Evolutionary conservation across 2,113 vertebrate genomes (phyloP).

Genomic region (Sitta europaea): DNA sequence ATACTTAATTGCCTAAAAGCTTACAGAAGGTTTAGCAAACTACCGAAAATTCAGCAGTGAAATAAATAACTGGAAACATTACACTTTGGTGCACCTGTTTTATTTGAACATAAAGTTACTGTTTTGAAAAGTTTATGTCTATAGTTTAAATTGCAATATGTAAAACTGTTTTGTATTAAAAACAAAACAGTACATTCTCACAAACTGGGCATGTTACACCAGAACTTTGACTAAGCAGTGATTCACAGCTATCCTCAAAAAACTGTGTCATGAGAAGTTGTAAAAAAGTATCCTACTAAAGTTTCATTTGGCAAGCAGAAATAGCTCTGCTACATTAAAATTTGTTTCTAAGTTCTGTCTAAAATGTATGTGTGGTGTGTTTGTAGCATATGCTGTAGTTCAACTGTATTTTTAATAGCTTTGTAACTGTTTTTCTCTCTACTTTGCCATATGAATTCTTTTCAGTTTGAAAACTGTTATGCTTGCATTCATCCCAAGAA

Average conservation of each 20-base stretch:
- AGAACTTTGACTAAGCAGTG: background rate
- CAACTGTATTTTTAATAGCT: conserved; percentile 45
- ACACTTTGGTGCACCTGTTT: background rate
- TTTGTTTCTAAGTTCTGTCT: conserved; percentile 37
- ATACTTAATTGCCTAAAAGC: background rate
- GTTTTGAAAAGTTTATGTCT: background rate
- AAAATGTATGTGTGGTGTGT: background rate
- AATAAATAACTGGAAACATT: background rate
- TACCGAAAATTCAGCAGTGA: background rate
- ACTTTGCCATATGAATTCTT: conserved; percentile 42
- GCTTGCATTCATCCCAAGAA: conserved; percentile 32
- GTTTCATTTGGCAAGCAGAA: conserved; percentile 30
- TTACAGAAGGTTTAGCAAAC: background rate
- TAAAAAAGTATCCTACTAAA: conserved; percentile 12
- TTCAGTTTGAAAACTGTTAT: conserved; percentile 40
- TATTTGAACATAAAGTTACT: background rate
- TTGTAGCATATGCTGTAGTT: conserved; percentile 47
- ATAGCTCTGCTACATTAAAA: background rate
- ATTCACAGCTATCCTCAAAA: conserved; percentile 17
- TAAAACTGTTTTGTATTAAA: background rate
- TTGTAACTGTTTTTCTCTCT: background rate
- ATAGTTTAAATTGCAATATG: background rate
- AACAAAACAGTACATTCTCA: background rate
- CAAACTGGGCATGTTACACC: background rate
- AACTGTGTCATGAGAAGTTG: background rate